phyloP scores from a whole-genome alignment of 1,140 invertebrate species.

The Sycobia sp. region DNA sequence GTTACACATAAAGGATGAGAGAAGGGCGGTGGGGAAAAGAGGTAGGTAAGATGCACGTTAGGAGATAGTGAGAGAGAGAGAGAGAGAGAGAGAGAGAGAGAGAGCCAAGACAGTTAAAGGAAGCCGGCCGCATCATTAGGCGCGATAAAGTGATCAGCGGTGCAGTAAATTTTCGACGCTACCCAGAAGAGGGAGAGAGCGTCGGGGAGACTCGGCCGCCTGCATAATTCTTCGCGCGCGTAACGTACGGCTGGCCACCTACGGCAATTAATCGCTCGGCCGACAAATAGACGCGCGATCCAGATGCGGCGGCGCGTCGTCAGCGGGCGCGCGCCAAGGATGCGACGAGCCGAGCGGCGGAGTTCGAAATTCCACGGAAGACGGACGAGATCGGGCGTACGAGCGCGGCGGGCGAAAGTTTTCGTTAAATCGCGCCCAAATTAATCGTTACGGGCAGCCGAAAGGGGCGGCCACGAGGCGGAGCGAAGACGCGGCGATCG shows the following conservation, averaged over 20 bases:
- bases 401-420: neutral
- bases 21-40: neutral
- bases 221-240: conserved; percentile 36
- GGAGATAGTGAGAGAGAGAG: neutral
- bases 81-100: neutral
- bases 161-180: conserved; percentile 46
- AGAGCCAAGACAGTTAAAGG: neutral
- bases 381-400: neutral
- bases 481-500: too few species aligned
- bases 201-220: conserved; percentile 20
- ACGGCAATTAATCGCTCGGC: conserved; percentile 47
- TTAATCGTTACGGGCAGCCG: too few species aligned
- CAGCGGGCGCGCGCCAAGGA: too few species aligned
- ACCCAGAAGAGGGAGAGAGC: conserved; percentile 27
- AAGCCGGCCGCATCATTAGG: conserved; percentile 41
- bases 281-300: conserved; percentile 49
- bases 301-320: too few species aligned
- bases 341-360: too few species aligned
- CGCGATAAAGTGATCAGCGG: conserved; percentile 46
- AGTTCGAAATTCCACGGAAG: neutral
- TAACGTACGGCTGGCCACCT: conserved; percentile 46
- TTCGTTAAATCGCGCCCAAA: neutral
- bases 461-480: too few species aligned
- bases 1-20: neutral
- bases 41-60: neutral